Evolutionary conservation across 2,888 invertebrate species (phyloP).

Genomic region (Anorthoa munda): DNA sequence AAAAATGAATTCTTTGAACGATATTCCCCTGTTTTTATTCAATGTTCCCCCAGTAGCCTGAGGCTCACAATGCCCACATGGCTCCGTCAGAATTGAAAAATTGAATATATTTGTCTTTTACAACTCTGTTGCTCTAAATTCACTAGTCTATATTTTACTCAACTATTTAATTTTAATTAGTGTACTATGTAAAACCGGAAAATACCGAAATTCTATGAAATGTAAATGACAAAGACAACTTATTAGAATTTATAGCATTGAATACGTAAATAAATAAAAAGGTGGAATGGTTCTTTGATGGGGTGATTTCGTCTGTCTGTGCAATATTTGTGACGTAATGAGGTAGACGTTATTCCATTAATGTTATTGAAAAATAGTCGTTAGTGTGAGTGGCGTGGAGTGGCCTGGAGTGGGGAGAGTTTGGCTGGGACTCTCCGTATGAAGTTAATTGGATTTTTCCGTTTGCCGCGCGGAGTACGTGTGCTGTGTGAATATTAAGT

Average conservation of each 20-base stretch:
- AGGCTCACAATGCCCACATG: constrained; percentile 48
- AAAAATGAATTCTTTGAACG: constrained; percentile 23
- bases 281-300: constrained; percentile 65
- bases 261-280: constrained; percentile 65
- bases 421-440: constrained; percentile 83
- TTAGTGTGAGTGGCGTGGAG: constrained; percentile 80
- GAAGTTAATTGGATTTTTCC: constrained; percentile 90
- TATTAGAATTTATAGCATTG: constrained; percentile 51
- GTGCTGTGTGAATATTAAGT: constrained; percentile 86
- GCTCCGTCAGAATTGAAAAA: constrained; percentile 53
- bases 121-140: constrained; percentile 38
- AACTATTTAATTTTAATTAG: constrained; percentile 33
- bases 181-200: constrained; percentile 3
- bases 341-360: constrained; percentile 80
- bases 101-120: constrained; percentile 56
- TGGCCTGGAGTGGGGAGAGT: constrained; percentile 71
- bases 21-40: constrained; percentile 51
- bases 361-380: constrained; percentile 86
- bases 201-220: constrained; percentile 23
- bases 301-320: constrained; percentile 59
- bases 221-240: constrained; percentile 57
- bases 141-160: constrained; percentile 31
- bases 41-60: constrained; percentile 47
- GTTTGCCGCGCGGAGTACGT: constrained; percentile 85
- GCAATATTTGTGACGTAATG: constrained; percentile 71